Evolutionary conservation across 2,113 vertebrate genomes (phyloP), one percentile per base, ranked within the genome.

Genomic region (Numenius arquata): DNA sequence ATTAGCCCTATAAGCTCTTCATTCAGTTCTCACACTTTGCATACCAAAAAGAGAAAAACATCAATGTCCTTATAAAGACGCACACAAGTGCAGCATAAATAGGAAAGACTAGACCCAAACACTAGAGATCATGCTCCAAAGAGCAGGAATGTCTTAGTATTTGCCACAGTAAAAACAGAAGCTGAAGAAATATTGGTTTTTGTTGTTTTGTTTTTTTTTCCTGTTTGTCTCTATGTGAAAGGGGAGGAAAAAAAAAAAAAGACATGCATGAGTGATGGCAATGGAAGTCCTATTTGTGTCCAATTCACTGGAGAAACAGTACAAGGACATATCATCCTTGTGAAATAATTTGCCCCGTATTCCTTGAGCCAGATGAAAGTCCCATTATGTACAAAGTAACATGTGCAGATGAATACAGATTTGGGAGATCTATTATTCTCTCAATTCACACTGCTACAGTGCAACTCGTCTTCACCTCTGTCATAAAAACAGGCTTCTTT

Each of bases 321-420:
- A 80, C 88, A 94, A 96, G 91, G 89, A 89, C 96, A 15, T 85
- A 91, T 53, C 84, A 93, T 62, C 94, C 84, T 95, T 97, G 74
- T 76, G 89, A 89, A 94, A 90, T 91, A 86, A 89, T 86, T 94
- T 87, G 77, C 65, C 92, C 80, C 66, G 52, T 48, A 94, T 78
- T 96, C 76, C 89, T 89, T 85, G 80, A 92, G 87, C 77, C 77
- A 91, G 83, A 95, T 90, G 66, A 88, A 91, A 93, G 79, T 55
- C 73, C 91, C 78, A 79, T 88, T 89, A 87, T 63, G 83, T 95
- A 82, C 70, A 85, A 91, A 93, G 67, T 53, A 94, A 74, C 70
- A 55, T 6, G 38, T 82, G 78, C 90, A 93, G 85, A 85, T 59
- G 91, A 92, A 95, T 88, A 93, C 73, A 86, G 74, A 95, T 94